Percentiles rank a stretch among this genome's conserved stretches.
Evolutionary conservation across 2,888 invertebrate genomes (phyloP).

Genomic region (Caenorhabditis parvicauda): DNA sequence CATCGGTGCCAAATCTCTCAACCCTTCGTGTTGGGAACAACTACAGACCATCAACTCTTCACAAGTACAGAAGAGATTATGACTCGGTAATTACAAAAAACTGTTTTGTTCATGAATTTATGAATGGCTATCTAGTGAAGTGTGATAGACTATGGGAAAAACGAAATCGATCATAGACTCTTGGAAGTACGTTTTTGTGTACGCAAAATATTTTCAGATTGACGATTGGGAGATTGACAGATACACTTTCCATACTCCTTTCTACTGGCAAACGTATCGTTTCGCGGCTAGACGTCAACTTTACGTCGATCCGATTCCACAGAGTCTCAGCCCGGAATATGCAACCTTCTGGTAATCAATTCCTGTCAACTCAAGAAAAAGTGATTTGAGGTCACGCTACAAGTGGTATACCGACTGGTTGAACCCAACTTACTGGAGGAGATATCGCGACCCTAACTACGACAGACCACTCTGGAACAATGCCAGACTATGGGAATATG

Average conservation of each 20-base stretch:
- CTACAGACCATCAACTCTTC: slow-evolving; percentile 53
- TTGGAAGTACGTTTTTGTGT: slow-evolving; percentile 2
- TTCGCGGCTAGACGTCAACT: slow-evolving; percentile 51
- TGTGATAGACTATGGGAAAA: slow-evolving; percentile 21
- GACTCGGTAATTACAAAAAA: slow-evolving; percentile 37
- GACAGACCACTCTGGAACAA: slow-evolving; percentile 57
- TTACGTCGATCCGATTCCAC: slow-evolving; percentile 55
- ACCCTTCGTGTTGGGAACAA: slow-evolving; percentile 44
- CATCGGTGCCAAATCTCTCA: slow-evolving; percentile 57
- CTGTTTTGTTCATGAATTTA: slow-evolving; percentile 1
- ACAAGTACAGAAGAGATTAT: slow-evolving; percentile 53
- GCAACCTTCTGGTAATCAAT: slow-evolving; percentile 46
- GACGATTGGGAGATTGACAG: slow-evolving; percentile 53
- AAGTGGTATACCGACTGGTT: slow-evolving; percentile 59
- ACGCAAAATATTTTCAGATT: slow-evolving; percentile 27
- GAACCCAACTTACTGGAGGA: slow-evolving; percentile 58
- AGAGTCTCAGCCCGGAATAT: slow-evolving; percentile 44
- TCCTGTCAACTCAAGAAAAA: background rate
- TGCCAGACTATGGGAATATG: slow-evolving; percentile 54
- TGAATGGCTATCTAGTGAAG: slow-evolving; percentile 16
- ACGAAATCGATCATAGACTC: no score
- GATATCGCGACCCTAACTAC: slow-evolving; percentile 55
- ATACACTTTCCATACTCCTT: slow-evolving; percentile 46
- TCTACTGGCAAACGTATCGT: slow-evolving; percentile 56
- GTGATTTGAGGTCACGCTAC: slow-evolving; percentile 38